These are phyloP conservation scores for Alligator sinensis DNA, from an alignment of 2,113 vertebrate genomes.

Conservation along the genomic window DNA sequence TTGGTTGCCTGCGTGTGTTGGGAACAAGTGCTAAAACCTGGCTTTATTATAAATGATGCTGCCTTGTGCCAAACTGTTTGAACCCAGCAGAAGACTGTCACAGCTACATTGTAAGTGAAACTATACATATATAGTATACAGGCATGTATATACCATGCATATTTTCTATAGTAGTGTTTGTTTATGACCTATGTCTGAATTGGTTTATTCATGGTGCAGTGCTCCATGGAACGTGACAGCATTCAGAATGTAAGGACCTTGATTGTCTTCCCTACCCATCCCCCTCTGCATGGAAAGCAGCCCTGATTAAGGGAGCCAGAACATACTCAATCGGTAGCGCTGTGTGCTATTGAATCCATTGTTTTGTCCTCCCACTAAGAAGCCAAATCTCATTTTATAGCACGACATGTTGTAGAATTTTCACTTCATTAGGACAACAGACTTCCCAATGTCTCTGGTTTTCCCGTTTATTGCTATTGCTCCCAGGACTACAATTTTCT, in stretches of 20 bases:
- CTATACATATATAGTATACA: neutral
- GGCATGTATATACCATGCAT: neutral
- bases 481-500: slow-evolving; percentile 30
- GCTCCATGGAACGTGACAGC: slow-evolving; percentile 76
- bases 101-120: slow-evolving; percentile 66
- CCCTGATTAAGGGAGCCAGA: slow-evolving; percentile 49
- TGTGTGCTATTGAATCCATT: slow-evolving; percentile 53
- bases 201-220: slow-evolving; percentile 59
- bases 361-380: slow-evolving; percentile 25
- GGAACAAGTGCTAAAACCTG: slow-evolving; percentile 21
- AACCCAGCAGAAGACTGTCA: slow-evolving; percentile 70
- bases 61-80: slow-evolving; percentile 65
- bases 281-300: neutral
- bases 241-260: slow-evolving; percentile 67
- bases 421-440: slow-evolving; percentile 42
- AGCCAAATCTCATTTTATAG: neutral
- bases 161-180: slow-evolving; percentile 77
- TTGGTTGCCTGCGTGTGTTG: slow-evolving; percentile 23
- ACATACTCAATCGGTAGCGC: slow-evolving; percentile 55
- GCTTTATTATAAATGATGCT: neutral
- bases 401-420: neutral
- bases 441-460: slow-evolving; percentile 7
- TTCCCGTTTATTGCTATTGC: slow-evolving; percentile 37
- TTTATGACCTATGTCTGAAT: slow-evolving; percentile 60
- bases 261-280: slow-evolving; percentile 59